Evolutionary conservation across 2,797 vertebrate species (phyloP).

Genomic region (Spatula versicolor): DNA sequence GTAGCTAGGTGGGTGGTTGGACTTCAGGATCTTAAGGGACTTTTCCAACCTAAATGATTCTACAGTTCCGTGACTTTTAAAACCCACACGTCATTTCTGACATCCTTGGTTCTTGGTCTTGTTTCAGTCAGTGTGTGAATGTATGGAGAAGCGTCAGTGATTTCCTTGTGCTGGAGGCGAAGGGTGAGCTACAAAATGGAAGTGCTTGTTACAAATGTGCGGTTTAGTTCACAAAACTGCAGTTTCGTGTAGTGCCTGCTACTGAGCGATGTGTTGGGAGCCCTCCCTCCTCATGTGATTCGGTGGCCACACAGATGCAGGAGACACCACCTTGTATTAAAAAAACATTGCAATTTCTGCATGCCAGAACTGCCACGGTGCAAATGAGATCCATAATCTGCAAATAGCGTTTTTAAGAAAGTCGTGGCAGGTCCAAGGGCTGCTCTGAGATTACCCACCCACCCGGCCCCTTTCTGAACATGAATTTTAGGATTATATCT

Average conservation of each 20-base stretch:
- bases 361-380: neutral
- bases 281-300: fast-evolving
- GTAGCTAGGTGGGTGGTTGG: neutral
- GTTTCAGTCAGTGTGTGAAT: neutral
- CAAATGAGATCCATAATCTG: neutral
- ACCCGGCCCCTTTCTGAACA: neutral
- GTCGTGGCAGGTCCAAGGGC: fast-evolving
- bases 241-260: neutral
- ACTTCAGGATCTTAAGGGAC: neutral
- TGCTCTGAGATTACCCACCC: too few species aligned
- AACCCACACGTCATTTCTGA: neutral
- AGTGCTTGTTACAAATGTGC: neutral
- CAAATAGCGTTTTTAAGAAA: neutral
- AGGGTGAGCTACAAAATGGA: neutral
- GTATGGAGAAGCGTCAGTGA: neutral
- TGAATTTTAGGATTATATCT: neutral
- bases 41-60: neutral
- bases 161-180: neutral
- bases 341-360: neutral
- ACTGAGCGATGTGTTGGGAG: neutral
- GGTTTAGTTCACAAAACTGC: too few species aligned
- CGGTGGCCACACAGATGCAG: neutral
- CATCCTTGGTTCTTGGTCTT: neutral
- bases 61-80: neutral
- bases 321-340: neutral